Base-by-base conservation (phyloP, 2,113 vertebrate species). In the Oplegnathus fasciatus region DNA sequence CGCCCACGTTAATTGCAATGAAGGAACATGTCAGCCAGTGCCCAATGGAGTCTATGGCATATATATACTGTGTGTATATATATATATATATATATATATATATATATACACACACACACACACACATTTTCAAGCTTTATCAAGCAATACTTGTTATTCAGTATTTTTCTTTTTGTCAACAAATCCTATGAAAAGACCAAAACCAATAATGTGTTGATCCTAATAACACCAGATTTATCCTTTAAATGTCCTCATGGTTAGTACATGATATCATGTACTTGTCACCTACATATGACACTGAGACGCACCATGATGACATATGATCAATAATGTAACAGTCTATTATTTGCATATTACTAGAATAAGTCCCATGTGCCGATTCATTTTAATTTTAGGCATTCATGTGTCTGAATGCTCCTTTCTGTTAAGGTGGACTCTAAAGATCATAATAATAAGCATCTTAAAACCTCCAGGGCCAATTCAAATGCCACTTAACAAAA, bases 401-500 rank as follows among this genome's bases (percentile, higher is more conserved):
- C 4, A 22, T 28, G 60, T 48, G 48, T 54, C 14, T 34, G 54
- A 75, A 64, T 82, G 30, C 65, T 52, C 46, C 6, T 30, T 78
- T 80, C 6, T 67, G 48, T 61, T 50, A 30, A 70, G 0, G 10
- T 46, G 2, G 13, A 78, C 48, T 55, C 22, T 69, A 72, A 17
- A 48, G 34, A 60, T 66, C 11, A 70, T 60, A 20, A 75, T 73
- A 48, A 67, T 71, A 61, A 28, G 32, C 15, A 61, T 42, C 50
- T 72, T 48, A 22, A 74, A 82, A 73, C 67, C 30, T 69, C 30
- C 34, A 64, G 30, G 68, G 70, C 6, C 24, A 61, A 75, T 87
- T 78, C 60, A 81, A 78, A 85, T 20, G 13, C 68, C 67, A 68
- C n/a, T 64, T 57, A 57, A 75, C 20, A 72, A 85, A 78, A 80